Evolutionary conservation across 2,113 vertebrate genomes (phyloP), one percentile per base, ranked within the genome.

Genomic region (Myotis lucifugus): DNA sequence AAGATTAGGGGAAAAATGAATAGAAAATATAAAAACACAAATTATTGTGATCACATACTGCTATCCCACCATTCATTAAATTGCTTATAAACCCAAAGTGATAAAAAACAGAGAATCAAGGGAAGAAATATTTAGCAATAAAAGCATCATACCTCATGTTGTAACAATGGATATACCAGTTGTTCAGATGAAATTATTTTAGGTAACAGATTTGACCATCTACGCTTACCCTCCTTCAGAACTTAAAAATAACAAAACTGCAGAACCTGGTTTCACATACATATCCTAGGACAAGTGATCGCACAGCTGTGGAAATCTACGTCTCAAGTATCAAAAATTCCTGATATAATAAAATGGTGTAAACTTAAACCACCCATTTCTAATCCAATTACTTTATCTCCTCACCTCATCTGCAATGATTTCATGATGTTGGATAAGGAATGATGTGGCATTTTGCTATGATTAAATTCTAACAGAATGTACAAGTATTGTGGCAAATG

Each of bases 351-450:
- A 97, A 97, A 97, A 97, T 59, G 91, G 94, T 95, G 97, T 97
- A 97, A 97, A 93, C 93, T 95, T 97, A 97, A 96, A 97, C 97
- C 95, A 69, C 66, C 95, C 96, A 97, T 96, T 97, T 93, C 96
- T 97, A 97, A 97, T 97, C 93, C 93, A 94, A 97, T 97, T 96
- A 97, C 94, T 96, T 97, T 97, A 97, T 97, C 97, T 97, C 93
- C 79, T 96, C 86, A 95, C 94, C 86, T 97, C 95, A 97, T 97
- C 96, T 48, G 69, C 95, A 95, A 92, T 95, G 96, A 97, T 91
- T 97, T 97, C 97, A 97, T 52, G 85, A 97, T 83, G 78, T 93
- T 90, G 81, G 81, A 94, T 90, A 77, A 93, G 77, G 90, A 95
- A 88, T 70, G 88, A 95, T 77, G 88, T 42, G 67, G 92, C 37